phyloP scores from a whole-genome alignment of 2,113 vertebrate species.

The Oreochromis niloticus region DNA sequence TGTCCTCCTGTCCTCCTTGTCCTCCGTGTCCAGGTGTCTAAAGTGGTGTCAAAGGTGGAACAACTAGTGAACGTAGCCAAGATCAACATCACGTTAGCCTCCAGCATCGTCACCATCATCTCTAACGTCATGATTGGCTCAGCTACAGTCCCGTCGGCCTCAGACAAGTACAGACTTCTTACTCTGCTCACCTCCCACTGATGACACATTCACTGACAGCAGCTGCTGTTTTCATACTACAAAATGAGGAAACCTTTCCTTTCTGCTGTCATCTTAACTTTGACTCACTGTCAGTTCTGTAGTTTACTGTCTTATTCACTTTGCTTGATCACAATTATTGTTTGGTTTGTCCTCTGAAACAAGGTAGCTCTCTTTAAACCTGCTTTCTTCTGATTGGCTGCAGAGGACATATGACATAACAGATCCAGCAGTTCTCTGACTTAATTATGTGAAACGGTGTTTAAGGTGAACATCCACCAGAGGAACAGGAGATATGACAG shows the following conservation, averaged over 20 bases:
- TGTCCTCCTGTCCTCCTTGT: neutral
- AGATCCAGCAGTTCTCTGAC: neutral
- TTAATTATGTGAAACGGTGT: neutral
- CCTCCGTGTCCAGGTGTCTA: slow-evolving; percentile 68
- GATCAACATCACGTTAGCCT: slow-evolving; percentile 83
- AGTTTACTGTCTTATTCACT: neutral
- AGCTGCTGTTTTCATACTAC: neutral
- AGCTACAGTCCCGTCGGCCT: slow-evolving; percentile 60
- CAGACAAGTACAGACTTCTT: slow-evolving; percentile 73
- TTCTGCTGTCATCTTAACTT: neutral
- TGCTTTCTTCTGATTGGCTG: neutral
- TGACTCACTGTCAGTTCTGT: neutral
- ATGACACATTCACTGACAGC: neutral
- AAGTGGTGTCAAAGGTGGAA: slow-evolving; percentile 84
- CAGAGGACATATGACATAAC: neutral
- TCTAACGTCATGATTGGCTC: slow-evolving; percentile 91
- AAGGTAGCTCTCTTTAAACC: neutral
- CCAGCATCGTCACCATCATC: slow-evolving; percentile 86
- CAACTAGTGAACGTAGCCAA: slow-evolving; percentile 83
- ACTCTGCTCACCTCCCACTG: slow-evolving; percentile 47
- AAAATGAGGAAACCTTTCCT: neutral
- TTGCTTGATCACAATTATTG: neutral
- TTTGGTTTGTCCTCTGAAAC: neutral
- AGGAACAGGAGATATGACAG: neutral
- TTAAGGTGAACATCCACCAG: neutral